These are phyloP conservation scores for Bos javanicus DNA, from an alignment of 2,113 vertebrate species.

Conservation along the genomic window DNA sequence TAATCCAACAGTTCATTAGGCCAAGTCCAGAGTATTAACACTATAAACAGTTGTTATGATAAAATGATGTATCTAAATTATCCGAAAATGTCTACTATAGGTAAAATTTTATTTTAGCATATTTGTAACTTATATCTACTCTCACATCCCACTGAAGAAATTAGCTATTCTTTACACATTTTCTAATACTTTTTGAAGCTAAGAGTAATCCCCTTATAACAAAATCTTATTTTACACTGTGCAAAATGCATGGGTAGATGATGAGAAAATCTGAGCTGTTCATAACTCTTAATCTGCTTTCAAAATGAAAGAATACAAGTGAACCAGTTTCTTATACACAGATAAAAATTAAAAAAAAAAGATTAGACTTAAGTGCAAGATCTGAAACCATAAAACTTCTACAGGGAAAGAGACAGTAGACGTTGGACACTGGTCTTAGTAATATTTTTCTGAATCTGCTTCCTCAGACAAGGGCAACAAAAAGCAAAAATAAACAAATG, in stretches of 20 bases:
- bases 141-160: not conserved
- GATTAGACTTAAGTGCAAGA: not conserved
- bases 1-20: not conserved
- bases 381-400: not conserved
- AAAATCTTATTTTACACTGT: not conserved
- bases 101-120: not conserved
- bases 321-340: not conserved
- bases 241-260: not conserved
- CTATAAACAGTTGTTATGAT: not conserved
- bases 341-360: not conserved
- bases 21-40: not conserved
- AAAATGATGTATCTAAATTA: not conserved
- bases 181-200: not conserved
- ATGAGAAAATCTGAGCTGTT: not conserved
- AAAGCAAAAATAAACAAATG: not conserved
- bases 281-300: not conserved
- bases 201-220: not conserved
- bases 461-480: not conserved
- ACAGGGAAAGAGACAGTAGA: not conserved
- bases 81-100: not conserved
- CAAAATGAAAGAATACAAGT: not conserved
- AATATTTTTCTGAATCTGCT: not conserved
- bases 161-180: not conserved
- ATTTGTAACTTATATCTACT: not conserved
- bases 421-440: not conserved